Evolutionary conservation across 2,113 vertebrate genomes (phyloP).

Genomic region (Dasyurus viverrinus): DNA sequence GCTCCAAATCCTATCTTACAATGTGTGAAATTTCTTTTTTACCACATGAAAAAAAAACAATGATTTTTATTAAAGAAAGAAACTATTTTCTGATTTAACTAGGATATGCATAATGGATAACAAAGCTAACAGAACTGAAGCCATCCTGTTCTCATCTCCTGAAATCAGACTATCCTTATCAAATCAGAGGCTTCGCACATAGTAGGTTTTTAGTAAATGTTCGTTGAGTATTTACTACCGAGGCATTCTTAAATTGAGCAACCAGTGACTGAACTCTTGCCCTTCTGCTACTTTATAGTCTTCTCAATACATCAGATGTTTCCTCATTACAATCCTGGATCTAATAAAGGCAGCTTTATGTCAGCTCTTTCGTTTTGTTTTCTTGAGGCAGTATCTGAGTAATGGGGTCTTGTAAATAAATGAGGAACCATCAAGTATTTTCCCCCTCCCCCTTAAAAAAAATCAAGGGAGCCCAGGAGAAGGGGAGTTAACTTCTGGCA

Average conservation of each 20-base stretch:
- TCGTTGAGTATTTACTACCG: background rate
- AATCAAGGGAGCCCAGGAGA: constrained; percentile 53
- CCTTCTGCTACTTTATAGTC: background rate
- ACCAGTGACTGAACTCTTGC: background rate
- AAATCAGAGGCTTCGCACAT: background rate
- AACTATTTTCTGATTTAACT: background rate
- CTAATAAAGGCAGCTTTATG: background rate
- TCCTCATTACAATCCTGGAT: background rate
- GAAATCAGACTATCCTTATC: background rate
- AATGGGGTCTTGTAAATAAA: constrained; percentile 65
- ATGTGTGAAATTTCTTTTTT: background rate
- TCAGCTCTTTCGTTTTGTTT: background rate
- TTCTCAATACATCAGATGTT: background rate
- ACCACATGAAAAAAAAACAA: no score
- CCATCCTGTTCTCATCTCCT: background rate
- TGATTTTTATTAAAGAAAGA: background rate
- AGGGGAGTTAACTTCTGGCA: constrained; percentile 63
- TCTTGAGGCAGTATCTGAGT: constrained; percentile 21
- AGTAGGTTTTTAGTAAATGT: background rate
- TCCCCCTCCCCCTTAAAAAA: background rate
- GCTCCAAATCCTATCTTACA: background rate
- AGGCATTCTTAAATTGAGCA: no score
- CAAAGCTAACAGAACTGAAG: fast-evolving
- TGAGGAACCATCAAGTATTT: constrained; percentile 55
- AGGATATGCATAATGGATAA: background rate